These are phyloP conservation scores for Dexiosoma caninum DNA, from an alignment of 2,888 invertebrate genomes.

Conservation along the genomic window DNA sequence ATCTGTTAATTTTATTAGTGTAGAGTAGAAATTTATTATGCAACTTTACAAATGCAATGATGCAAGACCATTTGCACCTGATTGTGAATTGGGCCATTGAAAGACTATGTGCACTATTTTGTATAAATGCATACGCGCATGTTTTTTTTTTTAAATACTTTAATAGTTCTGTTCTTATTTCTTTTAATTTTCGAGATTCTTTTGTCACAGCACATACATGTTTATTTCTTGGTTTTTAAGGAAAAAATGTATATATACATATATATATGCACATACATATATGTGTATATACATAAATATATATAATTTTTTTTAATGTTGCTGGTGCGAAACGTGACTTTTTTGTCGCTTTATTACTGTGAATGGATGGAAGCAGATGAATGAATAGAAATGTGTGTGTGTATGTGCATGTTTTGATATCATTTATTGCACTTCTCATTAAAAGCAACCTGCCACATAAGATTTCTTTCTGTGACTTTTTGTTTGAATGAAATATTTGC, in stretches of 20 bases:
- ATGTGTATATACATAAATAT: background rate
- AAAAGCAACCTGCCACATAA: slow-evolving; percentile 62
- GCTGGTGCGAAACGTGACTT: slow-evolving; percentile 56
- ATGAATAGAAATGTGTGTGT: slow-evolving; percentile 9
- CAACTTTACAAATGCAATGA: too few relatives aligned
- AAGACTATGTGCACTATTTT: too few relatives aligned
- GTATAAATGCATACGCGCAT: background rate
- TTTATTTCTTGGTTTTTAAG: slow-evolving; percentile 38
- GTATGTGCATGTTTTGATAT: slow-evolving; percentile 35
- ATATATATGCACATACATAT: slow-evolving; percentile 4
- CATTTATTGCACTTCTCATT: slow-evolving; percentile 63
- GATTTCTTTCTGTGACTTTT: slow-evolving; percentile 47
- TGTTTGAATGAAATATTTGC: slow-evolving; percentile 47
- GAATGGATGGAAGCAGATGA: background rate
- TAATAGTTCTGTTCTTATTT: background rate
- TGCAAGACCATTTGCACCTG: too few relatives aligned
- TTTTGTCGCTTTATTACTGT: slow-evolving; percentile 42
- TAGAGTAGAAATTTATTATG: too few relatives aligned
- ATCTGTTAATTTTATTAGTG: too few relatives aligned
- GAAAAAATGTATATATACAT: too few relatives aligned
- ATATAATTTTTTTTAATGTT: slow-evolving; percentile 31
- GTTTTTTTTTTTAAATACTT: too few relatives aligned
- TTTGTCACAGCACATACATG: background rate
- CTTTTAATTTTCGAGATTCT: background rate
- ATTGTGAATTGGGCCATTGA: too few relatives aligned